Evolutionary conservation across 2,113 vertebrate genomes (phyloP).

Genomic region (Chaetodon auriga): DNA sequence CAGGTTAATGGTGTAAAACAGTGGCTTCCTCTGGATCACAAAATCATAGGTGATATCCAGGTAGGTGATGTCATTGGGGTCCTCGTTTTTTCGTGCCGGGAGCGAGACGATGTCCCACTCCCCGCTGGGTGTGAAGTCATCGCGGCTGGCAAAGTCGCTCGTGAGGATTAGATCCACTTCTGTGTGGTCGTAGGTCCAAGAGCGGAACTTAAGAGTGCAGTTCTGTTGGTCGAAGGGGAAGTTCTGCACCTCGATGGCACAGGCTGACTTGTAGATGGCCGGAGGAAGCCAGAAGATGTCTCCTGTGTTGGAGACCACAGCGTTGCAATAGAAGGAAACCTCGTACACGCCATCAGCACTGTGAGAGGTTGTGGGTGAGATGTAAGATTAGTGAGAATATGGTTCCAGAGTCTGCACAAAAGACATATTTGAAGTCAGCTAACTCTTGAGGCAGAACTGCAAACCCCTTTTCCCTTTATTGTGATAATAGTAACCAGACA

Average conservation of each 20-base stretch:
- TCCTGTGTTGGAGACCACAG: constrained; percentile 84
- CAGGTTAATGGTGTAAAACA: constrained; percentile 88
- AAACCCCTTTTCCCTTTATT: not conserved
- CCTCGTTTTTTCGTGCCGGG: constrained; percentile 86
- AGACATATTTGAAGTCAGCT: not conserved
- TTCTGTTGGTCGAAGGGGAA: constrained; percentile 90
- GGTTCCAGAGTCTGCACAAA: not conserved
- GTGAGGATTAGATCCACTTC: constrained; percentile 85
- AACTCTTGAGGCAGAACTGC: not conserved
- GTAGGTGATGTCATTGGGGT: constrained; percentile 84
- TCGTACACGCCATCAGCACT: constrained; percentile 88
- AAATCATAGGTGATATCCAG: constrained; percentile 88
- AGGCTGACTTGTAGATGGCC: constrained; percentile 89
- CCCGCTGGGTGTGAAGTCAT: constrained; percentile 87
- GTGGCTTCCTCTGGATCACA: constrained; percentile 86
- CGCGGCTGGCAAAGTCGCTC: constrained; percentile 85
- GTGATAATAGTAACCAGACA: not conserved
- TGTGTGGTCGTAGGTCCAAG: constrained; percentile 88
- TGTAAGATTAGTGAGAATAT: not conserved
- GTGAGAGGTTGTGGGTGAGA: constrained; percentile 2
- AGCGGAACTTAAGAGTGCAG: constrained; percentile 88
- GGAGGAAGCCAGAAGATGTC: constrained; percentile 88
- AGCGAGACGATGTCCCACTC: constrained; percentile 89
- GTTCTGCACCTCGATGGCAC: constrained; percentile 87
- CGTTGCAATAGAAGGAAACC: constrained; percentile 88